Evolutionary conservation across 2,888 invertebrate species (phyloP).

Genomic region (Smittia aterrima): DNA sequence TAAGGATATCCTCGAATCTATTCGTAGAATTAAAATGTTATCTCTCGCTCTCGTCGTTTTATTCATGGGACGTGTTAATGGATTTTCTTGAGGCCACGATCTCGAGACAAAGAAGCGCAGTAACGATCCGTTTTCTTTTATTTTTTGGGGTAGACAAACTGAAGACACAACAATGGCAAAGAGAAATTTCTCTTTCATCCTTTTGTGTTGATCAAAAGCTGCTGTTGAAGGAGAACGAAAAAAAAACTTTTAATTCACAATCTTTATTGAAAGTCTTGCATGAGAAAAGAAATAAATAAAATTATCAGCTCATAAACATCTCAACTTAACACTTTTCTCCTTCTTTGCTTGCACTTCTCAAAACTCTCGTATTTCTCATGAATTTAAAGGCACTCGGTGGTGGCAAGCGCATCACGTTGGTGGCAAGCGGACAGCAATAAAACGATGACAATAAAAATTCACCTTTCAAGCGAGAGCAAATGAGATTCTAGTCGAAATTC

Average conservation of each 20-base stretch:
- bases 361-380: conserved; percentile 19
- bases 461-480: conserved; percentile 1
- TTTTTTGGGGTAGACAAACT: background rate
- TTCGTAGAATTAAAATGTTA: conserved; percentile 37
- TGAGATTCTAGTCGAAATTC: conserved; percentile 23
- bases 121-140: background rate
- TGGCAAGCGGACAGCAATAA: conserved; percentile 36
- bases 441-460: conserved; percentile 41
- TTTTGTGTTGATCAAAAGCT: conserved; percentile 1
- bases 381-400: conserved; percentile 17
- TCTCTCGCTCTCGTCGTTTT: conserved; percentile 22
- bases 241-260: conserved; percentile 12
- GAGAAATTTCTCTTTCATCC: conserved; percentile 25
- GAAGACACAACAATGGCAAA: conserved; percentile 14
- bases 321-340: conserved; percentile 40
- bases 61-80: conserved; percentile 24
- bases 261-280: conserved; percentile 19
- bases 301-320: conserved; percentile 41
- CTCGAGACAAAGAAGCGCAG: conserved; percentile 10
- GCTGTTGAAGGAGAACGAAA: background rate
- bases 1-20: conserved; percentile 37
- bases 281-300: conserved; percentile 34
- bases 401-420: conserved; percentile 23
- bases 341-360: background rate
- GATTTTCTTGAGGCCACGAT: conserved; percentile 14